Percentiles rank a stretch among this genome's conserved stretches.
phyloP scores from a whole-genome alignment of 2,888 invertebrate genomes.

The Drosophila eohydei region DNA sequence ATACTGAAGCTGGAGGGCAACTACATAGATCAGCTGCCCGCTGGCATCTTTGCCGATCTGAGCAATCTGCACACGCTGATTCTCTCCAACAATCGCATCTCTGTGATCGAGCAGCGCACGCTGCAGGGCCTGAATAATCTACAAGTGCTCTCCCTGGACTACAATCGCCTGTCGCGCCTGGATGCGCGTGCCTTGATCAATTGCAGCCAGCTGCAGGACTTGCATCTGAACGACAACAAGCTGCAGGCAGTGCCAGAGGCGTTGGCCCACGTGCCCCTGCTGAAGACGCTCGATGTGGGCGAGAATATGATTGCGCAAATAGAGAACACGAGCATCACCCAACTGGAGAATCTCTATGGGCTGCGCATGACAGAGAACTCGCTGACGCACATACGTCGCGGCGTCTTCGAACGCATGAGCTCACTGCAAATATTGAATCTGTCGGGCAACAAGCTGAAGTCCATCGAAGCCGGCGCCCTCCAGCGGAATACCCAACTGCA shows the following conservation, averaged over 20 bases:
- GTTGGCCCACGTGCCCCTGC: slow-evolving; percentile 92
- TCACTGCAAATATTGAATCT: slow-evolving; percentile 94
- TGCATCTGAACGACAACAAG: slow-evolving; percentile 95
- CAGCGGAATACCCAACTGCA: slow-evolving; percentile 91
- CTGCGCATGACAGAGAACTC: slow-evolving; percentile 95
- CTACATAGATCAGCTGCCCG: slow-evolving; percentile 92
- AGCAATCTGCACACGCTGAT: slow-evolving; percentile 95
- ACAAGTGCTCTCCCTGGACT: slow-evolving; percentile 92
- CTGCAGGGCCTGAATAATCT: slow-evolving; percentile 94
- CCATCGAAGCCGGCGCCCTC: slow-evolving; percentile 92
- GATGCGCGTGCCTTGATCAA: slow-evolving; percentile 94
- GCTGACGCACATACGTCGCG: slow-evolving; percentile 91
- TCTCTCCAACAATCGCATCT: slow-evolving; percentile 93
- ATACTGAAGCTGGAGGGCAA: slow-evolving; percentile 94
- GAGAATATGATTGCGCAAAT: slow-evolving; percentile 94
- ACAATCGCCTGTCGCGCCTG: slow-evolving; percentile 92
- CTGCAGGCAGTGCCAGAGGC: slow-evolving; percentile 92
- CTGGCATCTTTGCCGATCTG: slow-evolving; percentile 94
- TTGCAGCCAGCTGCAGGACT: slow-evolving; percentile 94
- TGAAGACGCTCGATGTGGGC: slow-evolving; percentile 95
- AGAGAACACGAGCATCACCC: slow-evolving; percentile 92
- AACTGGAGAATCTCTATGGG: slow-evolving; percentile 94
- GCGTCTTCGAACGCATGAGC: slow-evolving; percentile 91
- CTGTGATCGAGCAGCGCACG: slow-evolving; percentile 92
- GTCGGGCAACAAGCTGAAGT: slow-evolving; percentile 92